Evolutionary conservation across 2,113 vertebrate genomes (phyloP), one percentile per base, ranked within the genome.

Genomic region (Xenus cinereus): DNA sequence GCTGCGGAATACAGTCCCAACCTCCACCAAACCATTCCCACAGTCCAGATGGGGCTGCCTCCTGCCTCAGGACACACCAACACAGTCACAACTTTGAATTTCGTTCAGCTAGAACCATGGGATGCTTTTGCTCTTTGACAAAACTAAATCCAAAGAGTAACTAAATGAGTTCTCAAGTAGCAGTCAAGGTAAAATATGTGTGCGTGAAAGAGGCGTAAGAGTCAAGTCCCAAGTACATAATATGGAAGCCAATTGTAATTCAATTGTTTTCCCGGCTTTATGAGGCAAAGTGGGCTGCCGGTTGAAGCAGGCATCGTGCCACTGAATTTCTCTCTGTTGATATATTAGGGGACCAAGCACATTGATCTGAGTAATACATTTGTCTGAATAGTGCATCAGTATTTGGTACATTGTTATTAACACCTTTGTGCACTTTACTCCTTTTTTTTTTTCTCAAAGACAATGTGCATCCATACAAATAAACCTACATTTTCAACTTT

Each of bases 51-150:
- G 59, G 66, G 33, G 74, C 54, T 92, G 53, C 66, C 57, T 92
- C 43, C 69, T 95, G 62, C 94, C 89, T 94, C 6, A 0, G 88
- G 92, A 87, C 74, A 92, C 72, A 81, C 85, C 82, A 83, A 23
- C 83, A 45, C 76, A 91, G 73, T 79, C n/a, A 68, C 88, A 86
- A 73, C 76, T 72, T 71, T 87, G 94, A 73, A 81, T 91, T 77
- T 78, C 53, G 68, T 95, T 97, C 89, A 90, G 14, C 37, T 92
- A 76, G 63, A 97, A 30, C 84, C 57, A 32, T 77, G 80, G 84
- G 51, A 41, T 4, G 7, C 67, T 93, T 96, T 80, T 72, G 86
- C 28, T 27, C 3, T 93, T 91, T n/a, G 19, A 69, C 67, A 94
- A 80, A 96, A 89, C 43, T 27, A 86, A 93, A 95, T 56, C n/a